Evolutionary conservation across 2,888 invertebrate genomes (phyloP), one percentile per base, ranked within the genome.

Genomic region (Harpagoxenus sublaevis): DNA sequence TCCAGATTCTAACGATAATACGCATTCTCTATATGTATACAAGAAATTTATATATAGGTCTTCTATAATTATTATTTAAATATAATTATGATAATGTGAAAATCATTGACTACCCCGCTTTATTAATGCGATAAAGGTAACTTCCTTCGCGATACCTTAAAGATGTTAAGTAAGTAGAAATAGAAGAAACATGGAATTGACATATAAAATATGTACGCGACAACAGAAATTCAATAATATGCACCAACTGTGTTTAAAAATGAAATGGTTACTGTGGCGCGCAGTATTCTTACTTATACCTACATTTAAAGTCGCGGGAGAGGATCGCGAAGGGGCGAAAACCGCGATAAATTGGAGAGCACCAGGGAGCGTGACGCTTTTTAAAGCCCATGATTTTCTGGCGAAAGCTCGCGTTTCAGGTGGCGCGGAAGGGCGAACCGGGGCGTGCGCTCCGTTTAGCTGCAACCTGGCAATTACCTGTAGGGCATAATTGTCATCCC

Each of bases 401-500:
- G 89, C 89, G 91, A 92, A 93, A 92, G 91, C 92, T 92, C 88
- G 92, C 89, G 91, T 92, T 92, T 89, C 90, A 75, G 85, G 78
- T 68, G 65, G 77, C 88, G 87, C 87, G 86, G 87, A 83, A 85
- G 90, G 88, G 87, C 87, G 87, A 84, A 83, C 75, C 88, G 88
- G 91, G 90, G 92, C 93, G 92, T 90, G 91, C 91, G 92, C 87
- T 90, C 92, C 93, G 93, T 94, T 94, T 94, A 94, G 92, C 94
- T 92, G 91, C 92, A 93, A 93, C 93, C 94, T 92, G 92, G 92
- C 93, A 94, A 94, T 94, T 94, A 94, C 91, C 93, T 93, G 93
- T 92, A 94, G 93, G 94, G 93, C 94, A 94, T 95, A 94, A 95
- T 95, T 95, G 95, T 95, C 95, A 94, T 95, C 94, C 94, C 92